Conservation (phyloP, 2,888 invertebrate genomes). For the Steinernema carpocapsae region DNA sequence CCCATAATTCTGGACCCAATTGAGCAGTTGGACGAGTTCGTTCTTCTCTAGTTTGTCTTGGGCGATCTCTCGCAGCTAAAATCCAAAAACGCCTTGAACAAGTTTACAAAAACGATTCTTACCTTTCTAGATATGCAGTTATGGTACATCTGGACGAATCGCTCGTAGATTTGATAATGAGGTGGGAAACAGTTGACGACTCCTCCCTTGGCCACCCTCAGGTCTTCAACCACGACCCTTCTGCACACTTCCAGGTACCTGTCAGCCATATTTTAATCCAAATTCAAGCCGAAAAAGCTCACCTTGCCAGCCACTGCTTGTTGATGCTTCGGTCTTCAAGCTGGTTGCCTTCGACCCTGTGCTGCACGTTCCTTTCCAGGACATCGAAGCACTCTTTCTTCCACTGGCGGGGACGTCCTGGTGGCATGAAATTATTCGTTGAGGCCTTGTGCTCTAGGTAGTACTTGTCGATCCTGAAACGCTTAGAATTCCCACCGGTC, state of each 20-base stretch:
- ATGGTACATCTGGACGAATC: conserved; percentile 92
- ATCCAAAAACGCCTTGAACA: background rate
- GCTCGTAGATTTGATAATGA: conserved; percentile 87
- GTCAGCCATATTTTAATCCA: background rate
- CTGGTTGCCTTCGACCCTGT: conserved; percentile 86
- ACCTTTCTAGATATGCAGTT: conserved; percentile 75
- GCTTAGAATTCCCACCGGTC: too few relatives aligned
- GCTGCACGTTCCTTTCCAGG: conserved; percentile 71
- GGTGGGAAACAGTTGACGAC: conserved; percentile 89
- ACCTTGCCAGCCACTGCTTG: conserved; percentile 85
- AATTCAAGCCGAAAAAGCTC: background rate
- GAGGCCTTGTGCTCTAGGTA: conserved; percentile 80
- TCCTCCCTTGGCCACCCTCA: conserved; percentile 68
- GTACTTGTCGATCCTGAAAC: conserved; percentile 79
- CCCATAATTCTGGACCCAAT: conserved; percentile 89
- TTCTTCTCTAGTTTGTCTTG: conserved; percentile 88
- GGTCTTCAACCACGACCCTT: conserved; percentile 60
- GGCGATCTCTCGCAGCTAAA: conserved; percentile 83
- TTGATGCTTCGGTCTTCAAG: conserved; percentile 87
- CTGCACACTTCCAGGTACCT: conserved; percentile 80
- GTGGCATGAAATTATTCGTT: conserved; percentile 84
- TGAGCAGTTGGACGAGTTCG: conserved; percentile 89
- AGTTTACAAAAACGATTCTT: conserved; percentile 21
- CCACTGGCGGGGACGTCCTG: conserved; percentile 83
- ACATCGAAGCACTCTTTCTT: conserved; percentile 71